Base-by-base conservation (phyloP, 2,888 invertebrate species). In the Volucella inanis region DNA sequence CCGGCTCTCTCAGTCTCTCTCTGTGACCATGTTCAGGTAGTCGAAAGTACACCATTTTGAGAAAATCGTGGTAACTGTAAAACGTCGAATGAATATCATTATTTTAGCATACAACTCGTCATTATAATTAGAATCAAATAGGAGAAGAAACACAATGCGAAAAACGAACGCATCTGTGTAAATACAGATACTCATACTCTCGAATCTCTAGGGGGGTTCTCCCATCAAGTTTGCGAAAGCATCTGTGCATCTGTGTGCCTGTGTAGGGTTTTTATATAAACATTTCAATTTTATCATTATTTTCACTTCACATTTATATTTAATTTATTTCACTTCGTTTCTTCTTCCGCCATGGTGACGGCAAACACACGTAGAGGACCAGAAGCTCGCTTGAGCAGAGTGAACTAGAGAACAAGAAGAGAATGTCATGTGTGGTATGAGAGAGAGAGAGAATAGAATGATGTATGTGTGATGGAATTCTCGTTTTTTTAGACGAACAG, bases 291-390 rank as follows among this genome's bases (percentile, higher is more conserved):
- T 72, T 62, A 78, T 75, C 67, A 83, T 78, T 78, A 78, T 83
- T 77, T 83, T 79, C 64, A 75, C 68, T 79, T 75, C 54, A 64
- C 79, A 79, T 75, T 78, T 79, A 59, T 70, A 79, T 84, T 79
- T 84, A 84, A 84, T 79, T 79, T 79, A 71, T 80, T 76, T 84
- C 74, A 78, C 74, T 83, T 83, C 68, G 78, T 68, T 83, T 78
- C 83, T 78, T 83, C 83, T 83, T 83, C 78, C 83, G 83, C 83
- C 62, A 83, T 74, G 74, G 68, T 6, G 31, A 31, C 31, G 31
- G 59, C 78, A 78, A 78, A 68, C 54, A 47, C 77, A 76, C 67
- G 65, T 77, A 52, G 15, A 41, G n/a, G 11, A 31, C 39, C n/a
- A 1, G 15, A 10, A 31, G 39, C 38, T 4, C 18, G n/a, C 45